Evolutionary conservation across 2,797 vertebrate species (phyloP).

Genomic region (Diplodus puntazzo): DNA sequence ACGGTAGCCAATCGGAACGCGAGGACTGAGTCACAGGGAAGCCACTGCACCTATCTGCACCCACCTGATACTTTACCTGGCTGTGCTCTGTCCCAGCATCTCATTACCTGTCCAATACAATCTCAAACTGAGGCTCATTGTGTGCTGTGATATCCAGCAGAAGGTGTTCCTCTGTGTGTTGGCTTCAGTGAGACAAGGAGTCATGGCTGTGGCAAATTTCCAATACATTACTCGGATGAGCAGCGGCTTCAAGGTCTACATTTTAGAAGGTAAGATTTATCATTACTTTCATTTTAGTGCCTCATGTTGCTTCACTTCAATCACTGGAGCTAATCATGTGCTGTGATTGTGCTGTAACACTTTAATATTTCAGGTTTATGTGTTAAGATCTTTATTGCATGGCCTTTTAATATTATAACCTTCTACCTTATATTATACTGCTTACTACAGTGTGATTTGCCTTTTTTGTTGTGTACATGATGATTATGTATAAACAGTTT

Average conservation of each 20-base stretch:
- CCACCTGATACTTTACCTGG: constrained; percentile 82
- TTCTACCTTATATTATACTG: background rate
- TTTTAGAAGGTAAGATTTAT: constrained; percentile 84
- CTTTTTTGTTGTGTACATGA: background rate
- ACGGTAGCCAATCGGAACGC: constrained; percentile 75
- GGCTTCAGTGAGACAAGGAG: constrained; percentile 62
- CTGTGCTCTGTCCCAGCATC: constrained; percentile 68
- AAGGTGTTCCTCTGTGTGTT: constrained; percentile 52
- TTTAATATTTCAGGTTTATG: background rate
- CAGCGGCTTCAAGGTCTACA: constrained; percentile 90
- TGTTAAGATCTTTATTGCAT: background rate
- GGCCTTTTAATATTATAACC: background rate
- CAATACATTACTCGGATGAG: constrained; percentile 90
- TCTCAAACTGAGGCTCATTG: constrained; percentile 65
- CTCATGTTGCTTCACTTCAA: background rate
- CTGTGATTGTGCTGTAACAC: background rate
- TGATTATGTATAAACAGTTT: background rate
- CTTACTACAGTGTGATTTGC: background rate
- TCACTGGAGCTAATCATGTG: constrained; percentile 8
- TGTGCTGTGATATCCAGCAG: constrained; percentile 60
- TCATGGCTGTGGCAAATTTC: constrained; percentile 88
- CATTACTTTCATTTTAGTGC: background rate
- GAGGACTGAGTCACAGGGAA: constrained; percentile 70
- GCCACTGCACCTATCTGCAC: constrained; percentile 67
- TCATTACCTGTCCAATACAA: constrained; percentile 78